A percentile compares a stretch with the other conserved stretches of the same genome.
These are phyloP conservation scores for Pandemis heparana DNA, from an alignment of 2,888 invertebrate species.

Conservation along the genomic window DNA sequence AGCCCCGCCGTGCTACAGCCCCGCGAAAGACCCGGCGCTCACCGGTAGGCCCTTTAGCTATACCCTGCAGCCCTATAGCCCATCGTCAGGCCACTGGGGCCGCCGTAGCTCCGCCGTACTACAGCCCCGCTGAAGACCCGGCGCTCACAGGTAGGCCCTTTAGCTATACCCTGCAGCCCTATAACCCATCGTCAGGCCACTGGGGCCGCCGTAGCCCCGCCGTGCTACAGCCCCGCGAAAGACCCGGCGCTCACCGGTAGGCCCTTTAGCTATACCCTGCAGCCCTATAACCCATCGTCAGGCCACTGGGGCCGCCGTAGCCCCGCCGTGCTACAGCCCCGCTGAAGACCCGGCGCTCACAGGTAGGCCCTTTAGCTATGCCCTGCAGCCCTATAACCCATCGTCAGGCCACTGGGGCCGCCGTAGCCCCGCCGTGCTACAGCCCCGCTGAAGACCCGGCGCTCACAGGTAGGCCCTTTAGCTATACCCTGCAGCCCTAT, in stretches of 20 bases:
- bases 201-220: too few species aligned
- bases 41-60: constrained; percentile 56
- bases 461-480: too few species aligned
- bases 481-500: too few species aligned
- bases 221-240: too few species aligned
- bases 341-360: too few species aligned
- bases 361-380: too few species aligned
- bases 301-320: too few species aligned
- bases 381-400: background rate
- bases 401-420: too few species aligned
- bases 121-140: constrained; percentile 63
- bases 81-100: background rate
- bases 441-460: too few species aligned
- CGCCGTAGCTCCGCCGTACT: constrained; percentile 63
- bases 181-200: constrained; percentile 36
- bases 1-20: constrained; percentile 80
- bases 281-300: constrained; percentile 49
- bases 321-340: too few species aligned
- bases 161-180: background rate
- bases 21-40: constrained; percentile 65
- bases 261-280: constrained; percentile 31
- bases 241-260: constrained; percentile 51
- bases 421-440: too few species aligned
- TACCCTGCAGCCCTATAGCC: constrained; percentile 68
- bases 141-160: constrained; percentile 60